phyloP scores from a whole-genome alignment of 2,888 invertebrate genomes.

The Biston stratarius region DNA sequence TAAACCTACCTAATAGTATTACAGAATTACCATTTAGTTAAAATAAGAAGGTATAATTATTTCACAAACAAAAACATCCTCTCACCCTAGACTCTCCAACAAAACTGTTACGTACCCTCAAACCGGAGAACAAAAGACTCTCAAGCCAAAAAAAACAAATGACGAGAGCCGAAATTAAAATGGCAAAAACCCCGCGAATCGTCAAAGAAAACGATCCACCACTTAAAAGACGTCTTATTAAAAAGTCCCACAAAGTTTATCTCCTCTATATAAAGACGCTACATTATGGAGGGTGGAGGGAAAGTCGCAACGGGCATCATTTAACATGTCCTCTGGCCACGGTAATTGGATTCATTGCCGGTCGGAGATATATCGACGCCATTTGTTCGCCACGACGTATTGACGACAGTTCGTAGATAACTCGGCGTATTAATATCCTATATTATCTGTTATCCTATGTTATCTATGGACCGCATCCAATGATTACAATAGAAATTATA shows the following conservation, averaged over 20 bases:
- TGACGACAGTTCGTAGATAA: constrained; percentile 51
- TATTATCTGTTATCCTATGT: constrained; percentile 22
- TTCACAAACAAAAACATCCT: not conserved
- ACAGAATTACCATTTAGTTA: too few relatives aligned
- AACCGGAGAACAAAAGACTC: constrained; percentile 11
- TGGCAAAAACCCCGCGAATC: constrained; percentile 10
- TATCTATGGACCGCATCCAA: constrained; percentile 13
- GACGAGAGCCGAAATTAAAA: constrained; percentile 22
- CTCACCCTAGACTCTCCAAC: not conserved
- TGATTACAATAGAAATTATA: constrained; percentile 31
- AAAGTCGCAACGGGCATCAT: constrained; percentile 67
- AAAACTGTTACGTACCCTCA: not conserved
- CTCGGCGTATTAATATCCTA: constrained; percentile 32
- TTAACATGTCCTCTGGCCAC: constrained; percentile 76
- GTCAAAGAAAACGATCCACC: constrained; percentile 31
- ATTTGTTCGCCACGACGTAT: constrained; percentile 69
- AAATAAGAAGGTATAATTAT: not conserved
- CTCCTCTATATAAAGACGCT: constrained; percentile 48
- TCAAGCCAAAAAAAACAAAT: constrained; percentile 17
- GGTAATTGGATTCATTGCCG: constrained; percentile 82
- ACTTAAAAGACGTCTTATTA: constrained; percentile 36
- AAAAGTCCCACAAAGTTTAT: constrained; percentile 39
- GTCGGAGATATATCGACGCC: constrained; percentile 70
- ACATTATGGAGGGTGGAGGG: constrained; percentile 54
- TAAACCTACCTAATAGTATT: too few relatives aligned